Percentiles rank a stretch among this genome's conserved stretches.
Conservation (phyloP, 2,888 invertebrate genomes). For the Melanostoma mellinum region DNA sequence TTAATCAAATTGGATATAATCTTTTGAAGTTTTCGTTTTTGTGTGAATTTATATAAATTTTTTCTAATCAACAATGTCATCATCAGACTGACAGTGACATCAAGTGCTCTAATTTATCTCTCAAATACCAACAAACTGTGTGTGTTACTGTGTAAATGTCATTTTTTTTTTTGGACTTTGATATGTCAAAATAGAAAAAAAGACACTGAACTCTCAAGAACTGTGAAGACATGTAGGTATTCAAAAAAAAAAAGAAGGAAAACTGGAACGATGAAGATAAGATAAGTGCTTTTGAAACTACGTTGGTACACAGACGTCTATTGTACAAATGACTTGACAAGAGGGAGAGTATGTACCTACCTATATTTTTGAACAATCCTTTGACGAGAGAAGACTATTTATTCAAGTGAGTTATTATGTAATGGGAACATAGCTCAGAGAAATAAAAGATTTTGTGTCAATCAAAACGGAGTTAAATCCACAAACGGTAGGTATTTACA, state of each 20-base stretch:
- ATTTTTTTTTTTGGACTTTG: constrained; percentile 63
- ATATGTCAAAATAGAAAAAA: constrained; percentile 58
- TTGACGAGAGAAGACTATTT: constrained; percentile 39
- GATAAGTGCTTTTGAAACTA: constrained; percentile 62
- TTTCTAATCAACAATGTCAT: constrained; percentile 42
- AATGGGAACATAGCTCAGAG: constrained; percentile 24
- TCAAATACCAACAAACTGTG: constrained; percentile 20
- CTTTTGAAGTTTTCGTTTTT: constrained; percentile 26
- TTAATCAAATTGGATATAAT: constrained; percentile 50
- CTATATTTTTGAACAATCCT: constrained; percentile 37
- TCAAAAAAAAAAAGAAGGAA: constrained; percentile 39
- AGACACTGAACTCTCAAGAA: constrained; percentile 45
- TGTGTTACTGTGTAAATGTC: constrained; percentile 48
- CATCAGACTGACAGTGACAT: constrained; percentile 50
- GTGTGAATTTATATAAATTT: constrained; percentile 50
- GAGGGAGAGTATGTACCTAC: constrained; percentile 31
- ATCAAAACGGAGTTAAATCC: background rate
- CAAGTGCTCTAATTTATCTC: constrained; percentile 45
- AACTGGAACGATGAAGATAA: constrained; percentile 67
- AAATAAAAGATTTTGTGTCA: constrained; percentile 6
- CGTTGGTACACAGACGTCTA: constrained; percentile 14
- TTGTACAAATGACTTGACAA: constrained; percentile 30
- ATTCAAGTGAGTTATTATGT: constrained; percentile 69
- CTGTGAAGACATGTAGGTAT: constrained; percentile 37
- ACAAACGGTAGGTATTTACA: too few relatives aligned